Base-by-base conservation (phyloP, 2,113 vertebrate genomes). In the Oryzias melastigma region DNA sequence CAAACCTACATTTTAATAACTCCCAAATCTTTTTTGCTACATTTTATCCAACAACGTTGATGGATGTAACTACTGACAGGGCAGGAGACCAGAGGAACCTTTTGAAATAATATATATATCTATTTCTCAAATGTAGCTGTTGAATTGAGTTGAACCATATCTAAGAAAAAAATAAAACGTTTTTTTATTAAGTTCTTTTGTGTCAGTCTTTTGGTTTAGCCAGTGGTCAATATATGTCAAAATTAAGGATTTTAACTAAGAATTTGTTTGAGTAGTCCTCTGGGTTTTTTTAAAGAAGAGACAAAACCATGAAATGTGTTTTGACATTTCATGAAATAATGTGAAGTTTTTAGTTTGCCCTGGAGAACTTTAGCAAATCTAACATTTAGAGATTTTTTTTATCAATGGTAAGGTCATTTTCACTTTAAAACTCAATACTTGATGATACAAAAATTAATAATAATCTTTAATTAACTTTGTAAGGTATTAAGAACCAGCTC, bases 291-390 rank as follows among this genome's bases (percentile, higher is more conserved):
- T 44, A 13, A 41, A 62, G 59, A 48, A 29, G 18, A 58, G 14
- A 51, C 4, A 56, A n/a, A 57, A 71, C 46, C 57, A 62, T 68
- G 65, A 78, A 83, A 81, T 73, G 68, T 14, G 54, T 50, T 52
- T 29, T 58, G 62, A 73, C 54, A 60, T 70, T 54, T 60, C 24
- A 27, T 60, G 4, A 65, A 55, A 65, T 15, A 29, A 46, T 18
- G 52, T 61, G 24, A 63, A 59, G 57, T 75, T 52, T 65, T 63
- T 41, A 68, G 5, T 29, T 7, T 75, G 57, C 68, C 67, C 73
- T 42, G 47, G 54, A 65, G 70, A 70, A 51, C 59, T 7, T 60
- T 22, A n/a, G 20, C 10, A 27, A 58, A 43, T 63, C 58, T 63
- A 43, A 20, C 29, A 46, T 13, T 48, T 2, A 24, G 22, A 17